Percentiles rank a stretch among this genome's conserved stretches.
Evolutionary conservation across 2,888 invertebrate genomes (phyloP).

Genomic region (Uloborus plumipes): DNA sequence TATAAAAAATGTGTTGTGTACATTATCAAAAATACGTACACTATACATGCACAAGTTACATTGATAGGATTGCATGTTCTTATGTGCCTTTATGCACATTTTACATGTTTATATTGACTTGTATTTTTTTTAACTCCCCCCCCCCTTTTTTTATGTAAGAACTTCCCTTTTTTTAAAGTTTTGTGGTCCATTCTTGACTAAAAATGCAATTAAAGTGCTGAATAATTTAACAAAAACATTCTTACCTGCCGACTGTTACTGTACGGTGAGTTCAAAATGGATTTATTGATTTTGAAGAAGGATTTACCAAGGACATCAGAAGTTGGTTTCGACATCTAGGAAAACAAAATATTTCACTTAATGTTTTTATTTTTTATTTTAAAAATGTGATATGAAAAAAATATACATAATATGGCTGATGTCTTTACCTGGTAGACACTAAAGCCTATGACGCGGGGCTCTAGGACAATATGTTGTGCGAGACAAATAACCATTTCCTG

Average conservation of each 20-base stretch:
- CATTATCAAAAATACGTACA: too few relatives aligned
- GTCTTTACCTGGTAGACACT: constrained; percentile 79
- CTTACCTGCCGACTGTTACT: constrained; percentile 90
- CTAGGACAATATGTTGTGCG: constrained; percentile 91
- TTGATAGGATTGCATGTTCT: too few relatives aligned
- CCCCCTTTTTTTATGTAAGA: too few relatives aligned
- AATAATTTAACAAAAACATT: constrained; percentile 31
- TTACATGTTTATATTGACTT: too few relatives aligned
- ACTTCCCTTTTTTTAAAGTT: too few relatives aligned
- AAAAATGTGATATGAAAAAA: neutral
- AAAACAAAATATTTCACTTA: neutral
- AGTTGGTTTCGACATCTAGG: constrained; percentile 74
- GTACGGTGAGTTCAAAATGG: constrained; percentile 89
- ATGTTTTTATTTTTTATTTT: neutral
- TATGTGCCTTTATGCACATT: too few relatives aligned
- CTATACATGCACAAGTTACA: too few relatives aligned
- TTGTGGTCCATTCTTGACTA: too few relatives aligned
- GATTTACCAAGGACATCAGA: constrained; percentile 83
- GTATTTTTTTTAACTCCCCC: too few relatives aligned
- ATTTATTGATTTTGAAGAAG: constrained; percentile 89
- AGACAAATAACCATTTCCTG: constrained; percentile 87
- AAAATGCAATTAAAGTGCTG: too few relatives aligned
- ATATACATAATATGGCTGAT: neutral
- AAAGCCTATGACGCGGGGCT: constrained; percentile 93
- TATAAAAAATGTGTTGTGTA: too few relatives aligned